These are phyloP conservation scores for Garrulus glandarius DNA, from an alignment of 2,797 vertebrate species.

Conservation along the genomic window DNA sequence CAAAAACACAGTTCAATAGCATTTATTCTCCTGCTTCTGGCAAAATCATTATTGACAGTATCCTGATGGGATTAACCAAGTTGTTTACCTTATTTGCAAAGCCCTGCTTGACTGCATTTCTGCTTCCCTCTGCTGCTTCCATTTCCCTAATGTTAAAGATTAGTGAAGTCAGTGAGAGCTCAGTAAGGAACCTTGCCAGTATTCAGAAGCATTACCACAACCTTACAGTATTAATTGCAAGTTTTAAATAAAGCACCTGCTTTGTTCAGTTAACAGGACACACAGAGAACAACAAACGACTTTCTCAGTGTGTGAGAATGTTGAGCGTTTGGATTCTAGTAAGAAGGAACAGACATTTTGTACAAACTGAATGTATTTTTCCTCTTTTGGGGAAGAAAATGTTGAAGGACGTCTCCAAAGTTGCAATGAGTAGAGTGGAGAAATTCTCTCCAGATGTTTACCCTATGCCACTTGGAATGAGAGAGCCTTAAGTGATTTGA, in stretches of 20 bases:
- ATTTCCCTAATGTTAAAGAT: background rate
- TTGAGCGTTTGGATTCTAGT: background rate
- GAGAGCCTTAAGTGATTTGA: background rate
- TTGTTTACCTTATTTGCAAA: background rate
- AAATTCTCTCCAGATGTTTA: background rate
- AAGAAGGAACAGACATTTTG: background rate
- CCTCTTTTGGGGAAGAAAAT: background rate
- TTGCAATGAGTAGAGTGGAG: background rate
- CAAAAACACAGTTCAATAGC: background rate
- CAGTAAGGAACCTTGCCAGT: fast-evolving
- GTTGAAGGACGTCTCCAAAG: background rate
- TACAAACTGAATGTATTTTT: background rate
- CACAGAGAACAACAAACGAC: fast-evolving
- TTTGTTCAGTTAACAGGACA: background rate
- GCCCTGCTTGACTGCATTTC: background rate
- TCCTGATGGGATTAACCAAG: background rate
- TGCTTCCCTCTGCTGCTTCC: background rate
- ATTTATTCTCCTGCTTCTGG: background rate
- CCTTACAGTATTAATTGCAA: background rate
- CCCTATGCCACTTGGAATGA: background rate
- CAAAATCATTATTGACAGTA: background rate
- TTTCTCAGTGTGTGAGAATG: background rate
- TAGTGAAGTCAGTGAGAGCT: background rate
- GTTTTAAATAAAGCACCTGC: background rate
- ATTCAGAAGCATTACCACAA: background rate